Evolutionary conservation across 2,888 invertebrate genomes (phyloP).

Genomic region (Chymomyza procnemis): DNA sequence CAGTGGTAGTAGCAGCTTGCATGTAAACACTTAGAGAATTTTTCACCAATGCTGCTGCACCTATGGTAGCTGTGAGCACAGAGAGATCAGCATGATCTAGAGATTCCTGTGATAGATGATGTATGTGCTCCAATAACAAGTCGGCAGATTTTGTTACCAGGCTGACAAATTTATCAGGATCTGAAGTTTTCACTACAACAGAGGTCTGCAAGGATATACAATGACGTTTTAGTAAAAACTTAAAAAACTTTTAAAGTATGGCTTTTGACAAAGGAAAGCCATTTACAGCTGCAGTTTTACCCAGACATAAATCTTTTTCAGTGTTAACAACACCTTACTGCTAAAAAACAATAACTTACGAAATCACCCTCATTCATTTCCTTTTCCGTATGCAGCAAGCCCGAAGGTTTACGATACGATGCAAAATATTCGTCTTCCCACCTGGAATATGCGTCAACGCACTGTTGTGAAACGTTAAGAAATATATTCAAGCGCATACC

Average conservation of each 20-base stretch:
- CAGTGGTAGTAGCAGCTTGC: slow-evolving; percentile 79
- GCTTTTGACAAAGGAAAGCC: too few species aligned
- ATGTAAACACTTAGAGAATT: slow-evolving; percentile 89
- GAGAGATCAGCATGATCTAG: slow-evolving; percentile 90
- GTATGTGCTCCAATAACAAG: slow-evolving; percentile 86
- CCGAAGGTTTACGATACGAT: slow-evolving; percentile 85
- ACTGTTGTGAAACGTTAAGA: not conserved
- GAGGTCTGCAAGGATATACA: slow-evolving; percentile 74
- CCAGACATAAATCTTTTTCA: too few species aligned
- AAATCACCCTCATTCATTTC: slow-evolving; percentile 69
- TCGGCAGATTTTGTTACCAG: slow-evolving; percentile 86
- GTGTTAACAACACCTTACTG: not conserved
- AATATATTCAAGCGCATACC: slow-evolving; percentile 4
- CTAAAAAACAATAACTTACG: slow-evolving; percentile 47
- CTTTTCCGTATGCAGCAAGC: slow-evolving; percentile 79
- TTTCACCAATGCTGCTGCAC: slow-evolving; percentile 87
- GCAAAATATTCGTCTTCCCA: slow-evolving; percentile 90
- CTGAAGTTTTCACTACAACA: slow-evolving; percentile 85
- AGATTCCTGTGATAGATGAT: slow-evolving; percentile 89
- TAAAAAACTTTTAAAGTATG: too few species aligned
- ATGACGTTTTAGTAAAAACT: too few species aligned
- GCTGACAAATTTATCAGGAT: slow-evolving; percentile 87
- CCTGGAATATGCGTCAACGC: slow-evolving; percentile 46
- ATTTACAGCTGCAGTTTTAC: slow-evolving; percentile 12
- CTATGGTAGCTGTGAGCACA: slow-evolving; percentile 88